These are phyloP conservation scores for Meleagris gallopavo DNA, from an alignment of 2,113 vertebrate genomes.

Conservation along the genomic window DNA sequence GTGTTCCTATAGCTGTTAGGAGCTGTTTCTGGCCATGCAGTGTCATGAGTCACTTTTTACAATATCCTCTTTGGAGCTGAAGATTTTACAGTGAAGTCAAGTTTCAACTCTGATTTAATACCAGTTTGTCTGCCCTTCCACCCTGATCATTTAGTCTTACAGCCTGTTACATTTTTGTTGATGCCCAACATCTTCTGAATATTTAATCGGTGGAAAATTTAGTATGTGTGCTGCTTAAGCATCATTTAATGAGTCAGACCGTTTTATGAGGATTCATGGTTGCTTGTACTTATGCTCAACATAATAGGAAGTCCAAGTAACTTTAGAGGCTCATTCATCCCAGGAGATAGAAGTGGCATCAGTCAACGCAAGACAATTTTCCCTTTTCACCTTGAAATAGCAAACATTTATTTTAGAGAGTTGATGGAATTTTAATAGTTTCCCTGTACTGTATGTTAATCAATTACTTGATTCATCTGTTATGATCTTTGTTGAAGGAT, in stretches of 20 bases:
- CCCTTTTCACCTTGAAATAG: neutral
- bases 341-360: neutral
- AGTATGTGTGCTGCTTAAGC: neutral
- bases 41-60: neutral
- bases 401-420: neutral
- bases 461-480: neutral
- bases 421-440: neutral
- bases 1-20: neutral
- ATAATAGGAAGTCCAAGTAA: neutral
- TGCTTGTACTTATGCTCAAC: neutral
- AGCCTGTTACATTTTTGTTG: neutral
- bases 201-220: neutral
- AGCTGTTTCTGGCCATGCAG: neutral
- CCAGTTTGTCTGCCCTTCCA: neutral
- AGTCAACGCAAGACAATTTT: neutral
- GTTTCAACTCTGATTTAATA: neutral
- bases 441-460: neutral
- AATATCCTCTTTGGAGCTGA: neutral
- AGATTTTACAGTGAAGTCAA: neutral
- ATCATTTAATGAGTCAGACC: neutral
- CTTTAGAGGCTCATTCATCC: neutral
- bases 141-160: neutral
- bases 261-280: neutral
- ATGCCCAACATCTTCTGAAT: neutral
- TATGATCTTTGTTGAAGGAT: neutral